These are phyloP conservation scores for Deilephila elpenor DNA, from an alignment of 2,888 invertebrate species.

Conservation along the genomic window DNA sequence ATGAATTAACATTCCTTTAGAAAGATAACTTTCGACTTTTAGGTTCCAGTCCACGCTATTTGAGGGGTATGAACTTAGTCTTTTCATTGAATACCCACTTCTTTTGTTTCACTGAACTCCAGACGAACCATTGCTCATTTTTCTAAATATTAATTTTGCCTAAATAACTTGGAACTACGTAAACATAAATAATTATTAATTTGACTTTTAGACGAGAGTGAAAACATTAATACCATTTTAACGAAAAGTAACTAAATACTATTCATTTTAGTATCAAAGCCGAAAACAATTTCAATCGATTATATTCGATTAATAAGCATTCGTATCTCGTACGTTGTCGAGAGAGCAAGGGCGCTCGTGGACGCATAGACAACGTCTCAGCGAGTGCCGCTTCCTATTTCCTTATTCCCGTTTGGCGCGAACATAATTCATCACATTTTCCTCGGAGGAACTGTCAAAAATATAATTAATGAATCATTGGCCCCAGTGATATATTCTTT, in stretches of 20 bases:
- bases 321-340: slow-evolving; percentile 3
- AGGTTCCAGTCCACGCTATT: too few relatives aligned
- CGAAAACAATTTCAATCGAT: background rate
- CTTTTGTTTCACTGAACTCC: background rate
- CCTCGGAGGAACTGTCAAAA: slow-evolving; percentile 9
- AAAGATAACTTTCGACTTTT: too few relatives aligned
- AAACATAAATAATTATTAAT: too few relatives aligned
- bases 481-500: too few relatives aligned
- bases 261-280: background rate
- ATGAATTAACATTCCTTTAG: too few relatives aligned
- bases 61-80: too few relatives aligned
- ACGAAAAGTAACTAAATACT: background rate
- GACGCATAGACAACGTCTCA: background rate
- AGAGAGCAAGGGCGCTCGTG: background rate
- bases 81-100: too few relatives aligned
- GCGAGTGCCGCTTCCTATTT: background rate
- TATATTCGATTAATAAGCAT: slow-evolving; percentile 13
- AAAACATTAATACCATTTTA: too few relatives aligned
- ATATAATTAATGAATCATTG: too few relatives aligned
- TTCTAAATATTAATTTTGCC: background rate
- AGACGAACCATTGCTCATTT: background rate
- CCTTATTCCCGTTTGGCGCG: background rate
- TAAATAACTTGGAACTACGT: background rate
- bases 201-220: too few relatives aligned
- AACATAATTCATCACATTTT: background rate